phyloP scores from a whole-genome alignment of 2,888 invertebrate species.

The Panopea generosa region DNA sequence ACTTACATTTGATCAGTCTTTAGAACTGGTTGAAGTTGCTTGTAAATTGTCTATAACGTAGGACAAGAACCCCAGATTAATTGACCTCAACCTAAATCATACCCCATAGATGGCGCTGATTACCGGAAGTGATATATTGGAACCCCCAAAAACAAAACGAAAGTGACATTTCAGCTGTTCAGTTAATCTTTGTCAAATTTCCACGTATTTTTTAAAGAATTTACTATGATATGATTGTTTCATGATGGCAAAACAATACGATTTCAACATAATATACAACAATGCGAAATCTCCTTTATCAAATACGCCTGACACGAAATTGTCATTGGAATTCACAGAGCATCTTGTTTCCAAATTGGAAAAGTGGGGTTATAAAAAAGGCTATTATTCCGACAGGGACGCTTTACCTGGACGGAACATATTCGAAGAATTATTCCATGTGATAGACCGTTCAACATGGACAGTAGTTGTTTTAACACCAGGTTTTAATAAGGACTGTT shows the following conservation, averaged over 20 bases:
- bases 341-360: too few relatives aligned
- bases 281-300: background rate
- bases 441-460: conserved; percentile 25
- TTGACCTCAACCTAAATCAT: conserved; percentile 1
- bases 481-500: conserved; percentile 43
- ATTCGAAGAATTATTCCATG: conserved; percentile 31
- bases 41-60: too few relatives aligned
- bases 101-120: too few relatives aligned
- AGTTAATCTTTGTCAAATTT: too few relatives aligned
- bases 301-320: conserved; percentile 2
- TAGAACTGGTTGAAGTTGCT: too few relatives aligned
- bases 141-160: too few relatives aligned
- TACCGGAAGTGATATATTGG: too few relatives aligned
- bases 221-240: too few relatives aligned
- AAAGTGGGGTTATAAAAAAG: conserved; percentile 1
- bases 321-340: too few relatives aligned
- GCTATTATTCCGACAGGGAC: conserved; percentile 44
- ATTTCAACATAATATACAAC: conserved; percentile 9
- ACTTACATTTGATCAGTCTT: too few relatives aligned
- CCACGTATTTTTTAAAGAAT: too few relatives aligned
- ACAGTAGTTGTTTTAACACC: conserved; percentile 31
- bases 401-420: conserved; percentile 39
- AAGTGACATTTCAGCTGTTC: too few relatives aligned
- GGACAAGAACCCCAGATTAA: background rate
- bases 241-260: background rate